A percentile compares a stretch with the other conserved stretches of the same genome.
These are phyloP conservation scores for Ridgeia piscesae DNA, from an alignment of 1,140 invertebrate species.

Conservation along the genomic window DNA sequence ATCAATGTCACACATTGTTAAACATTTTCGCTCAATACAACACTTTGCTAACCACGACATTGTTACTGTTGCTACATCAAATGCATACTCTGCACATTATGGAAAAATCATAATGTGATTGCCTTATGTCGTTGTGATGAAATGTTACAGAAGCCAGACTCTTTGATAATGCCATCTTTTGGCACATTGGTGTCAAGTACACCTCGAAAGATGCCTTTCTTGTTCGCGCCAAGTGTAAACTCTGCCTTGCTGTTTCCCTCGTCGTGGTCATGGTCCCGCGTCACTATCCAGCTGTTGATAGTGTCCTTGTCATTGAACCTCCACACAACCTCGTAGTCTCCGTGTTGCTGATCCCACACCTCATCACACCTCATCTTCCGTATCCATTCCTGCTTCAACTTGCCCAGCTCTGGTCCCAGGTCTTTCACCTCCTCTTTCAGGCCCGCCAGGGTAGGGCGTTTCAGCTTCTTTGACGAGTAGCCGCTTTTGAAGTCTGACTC, in stretches of 20 bases:
- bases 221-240: constrained; percentile 63
- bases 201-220: constrained; percentile 78
- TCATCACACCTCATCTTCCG: constrained; percentile 11
- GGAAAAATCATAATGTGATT: constrained; percentile 43
- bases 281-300: constrained; percentile 74
- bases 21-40: too few relatives aligned
- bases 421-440: background rate
- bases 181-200: constrained; percentile 69
- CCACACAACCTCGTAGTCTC: constrained; percentile 52
- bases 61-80: too few relatives aligned
- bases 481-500: background rate
- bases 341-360: constrained; percentile 34
- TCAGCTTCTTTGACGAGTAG: background rate
- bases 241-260: constrained; percentile 75
- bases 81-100: too few relatives aligned
- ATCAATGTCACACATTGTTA: too few relatives aligned
- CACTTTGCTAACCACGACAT: too few relatives aligned
- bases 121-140: constrained; percentile 66
- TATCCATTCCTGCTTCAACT: constrained; percentile 27
- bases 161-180: constrained; percentile 75
- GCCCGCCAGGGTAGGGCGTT: background rate
- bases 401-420: constrained; percentile 17
- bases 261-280: constrained; percentile 76
- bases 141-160: constrained; percentile 78
- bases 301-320: constrained; percentile 59